Base-by-base conservation (phyloP, 2,113 vertebrate species). In the Dipodomys stephensi region DNA sequence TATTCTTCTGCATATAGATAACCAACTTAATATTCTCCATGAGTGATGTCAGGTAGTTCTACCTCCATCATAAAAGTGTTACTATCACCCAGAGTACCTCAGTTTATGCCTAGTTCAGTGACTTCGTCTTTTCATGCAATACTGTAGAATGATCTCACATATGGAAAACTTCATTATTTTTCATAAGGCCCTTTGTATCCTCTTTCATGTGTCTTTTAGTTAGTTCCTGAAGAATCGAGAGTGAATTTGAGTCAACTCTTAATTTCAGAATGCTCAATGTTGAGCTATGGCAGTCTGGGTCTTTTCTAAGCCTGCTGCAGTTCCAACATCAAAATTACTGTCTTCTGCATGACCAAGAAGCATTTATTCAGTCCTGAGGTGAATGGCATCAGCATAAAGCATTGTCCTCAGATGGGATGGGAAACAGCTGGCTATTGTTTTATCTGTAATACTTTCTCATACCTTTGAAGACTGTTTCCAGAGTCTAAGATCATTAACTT, bases 401-500 rank as follows among this genome's bases (percentile, higher is more conserved):
- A 68, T 39, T 81, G 49, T 35, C 8, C 67, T 87, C 8, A 3
- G 32, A 23, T 91, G 68, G 88, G 67, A 89, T 4, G 49, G 82
- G 44, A 80, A 93, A 60, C 44, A 95, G 73, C 81, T 94, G 89
- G 69, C 79, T 71, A 72, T 74, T 81, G 89, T 85, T 90, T 81
- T 64, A n/a, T 80, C 13, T 62, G 39, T 94, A 71, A 81, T 91
- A 89, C 91, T 76, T 81, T 83, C 93, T 96, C 65, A 68, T 57
- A 94, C 83, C 16, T 87, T 94, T 89, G 81, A 86, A 91, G 84
- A 91, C 49, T 84, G 60, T 93, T 94, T 79, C 60, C 44, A 95
- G 73, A 82, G 19, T 83, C 86, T 80, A 93, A 96, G 96, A 91
- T 86, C 84, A 95, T 96, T 96, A 95, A 86, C 53, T 95, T 94